Evolutionary conservation across 2,797 vertebrate genomes (phyloP), one percentile per base, ranked within the genome.

Genomic region (Gadopsis marmoratus): DNA sequence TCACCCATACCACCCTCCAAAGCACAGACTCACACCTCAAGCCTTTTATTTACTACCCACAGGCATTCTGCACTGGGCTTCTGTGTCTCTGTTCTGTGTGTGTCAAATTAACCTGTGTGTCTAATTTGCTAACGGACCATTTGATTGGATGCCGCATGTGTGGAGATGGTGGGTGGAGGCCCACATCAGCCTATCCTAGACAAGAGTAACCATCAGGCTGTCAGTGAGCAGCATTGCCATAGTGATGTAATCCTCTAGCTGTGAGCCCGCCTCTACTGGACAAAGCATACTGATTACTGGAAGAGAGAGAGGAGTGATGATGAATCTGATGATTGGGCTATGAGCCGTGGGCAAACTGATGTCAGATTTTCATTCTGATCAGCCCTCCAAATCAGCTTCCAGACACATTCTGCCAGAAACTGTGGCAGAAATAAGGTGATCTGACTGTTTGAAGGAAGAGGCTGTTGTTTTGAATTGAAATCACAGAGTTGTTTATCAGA

Each of bases 231-330:
- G 63, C 74, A 87, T 91, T 74, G 78, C 89, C 77, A 84, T 87
- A 79, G 82, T 82, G 84, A 92, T 88, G 88, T 90, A 87, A 90
- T 90, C 76, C 65, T 89, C 72, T 80, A 74, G 83, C 86, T 78
- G 78, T 72, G 86, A 79, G 76, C 81, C 79, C 39, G 70, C 87
- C 85, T 83, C 74, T 50, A 14, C 77, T 29, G 60, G 70, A 79
- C 84, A 88, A 88, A 89, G 85, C 83, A 10, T 31, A 13, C 89
- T 84, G 88, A 90, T 89, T 86, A 71, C 81, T 66, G 74, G 62
- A 60, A 69, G 71, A 89, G 83, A 77, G 66, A 82, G 86, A 65
- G 45, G 73, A 82, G 75, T 4, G 69, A 68, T 61, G 74, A 86
- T 84, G 74, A 76, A 83, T 83, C 74, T 77, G 71, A 79, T 86